Conservation (phyloP, 1,140 invertebrate genomes). For the Pissodes strobi region DNA sequence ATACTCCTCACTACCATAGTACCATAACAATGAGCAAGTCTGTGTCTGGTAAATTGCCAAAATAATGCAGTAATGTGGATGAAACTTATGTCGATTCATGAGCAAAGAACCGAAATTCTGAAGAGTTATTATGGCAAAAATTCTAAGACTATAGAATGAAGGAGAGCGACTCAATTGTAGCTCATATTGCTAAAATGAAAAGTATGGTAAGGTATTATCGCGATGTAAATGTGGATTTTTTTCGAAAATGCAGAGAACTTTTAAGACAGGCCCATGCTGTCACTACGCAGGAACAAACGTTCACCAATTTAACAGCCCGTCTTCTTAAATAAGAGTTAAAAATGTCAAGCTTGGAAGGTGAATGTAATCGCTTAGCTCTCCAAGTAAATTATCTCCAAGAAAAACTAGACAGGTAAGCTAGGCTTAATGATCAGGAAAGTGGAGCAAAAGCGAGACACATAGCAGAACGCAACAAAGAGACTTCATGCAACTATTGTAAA, state of each 20-base stretch:
- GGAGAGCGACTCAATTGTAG: not conserved
- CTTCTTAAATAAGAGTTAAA: not conserved
- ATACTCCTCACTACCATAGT: too few relatives aligned
- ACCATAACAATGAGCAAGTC: constrained; percentile 42
- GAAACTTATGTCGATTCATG: constrained; percentile 49
- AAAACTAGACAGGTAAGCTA: too few relatives aligned
- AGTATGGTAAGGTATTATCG: not conserved
- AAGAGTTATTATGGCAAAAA: not conserved
- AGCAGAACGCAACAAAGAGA: constrained; percentile 7
- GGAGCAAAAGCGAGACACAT: not conserved
- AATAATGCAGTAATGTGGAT: constrained; percentile 52
- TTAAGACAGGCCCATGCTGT: too few relatives aligned
- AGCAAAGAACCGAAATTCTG: constrained; percentile 40
- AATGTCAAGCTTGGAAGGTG: not conserved
- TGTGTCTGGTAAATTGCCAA: constrained; percentile 48
- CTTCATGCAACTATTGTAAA: constrained; percentile 3
- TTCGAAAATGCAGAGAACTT: too few relatives aligned
- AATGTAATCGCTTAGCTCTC: not conserved
- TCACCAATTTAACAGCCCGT: not conserved
- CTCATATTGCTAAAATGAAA: not conserved
- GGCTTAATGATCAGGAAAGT: not conserved
- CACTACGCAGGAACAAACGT: not conserved
- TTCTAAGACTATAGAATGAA: not conserved
- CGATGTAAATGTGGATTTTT: not conserved
- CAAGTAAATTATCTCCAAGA: constrained; percentile 3